Conservation (phyloP, 1,140 invertebrate genomes). For the Sycobia sp. region DNA sequence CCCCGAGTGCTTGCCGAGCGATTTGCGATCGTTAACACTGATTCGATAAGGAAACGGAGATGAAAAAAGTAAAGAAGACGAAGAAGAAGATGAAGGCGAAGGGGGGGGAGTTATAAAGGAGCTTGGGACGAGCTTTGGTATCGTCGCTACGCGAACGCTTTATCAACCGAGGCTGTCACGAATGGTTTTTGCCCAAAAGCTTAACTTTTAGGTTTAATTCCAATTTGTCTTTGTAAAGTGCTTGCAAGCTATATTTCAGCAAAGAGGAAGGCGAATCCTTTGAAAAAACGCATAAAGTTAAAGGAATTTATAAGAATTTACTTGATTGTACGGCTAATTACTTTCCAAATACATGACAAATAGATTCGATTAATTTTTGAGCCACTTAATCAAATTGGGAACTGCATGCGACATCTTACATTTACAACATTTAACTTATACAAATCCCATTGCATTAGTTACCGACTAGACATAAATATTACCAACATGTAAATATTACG, state of each 20-base stretch:
- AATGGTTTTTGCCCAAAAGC: too few species aligned
- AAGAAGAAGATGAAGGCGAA: too few species aligned
- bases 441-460: not conserved
- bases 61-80: not conserved
- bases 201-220: too few species aligned
- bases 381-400: not conserved
- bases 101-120: not conserved
- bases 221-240: too few species aligned
- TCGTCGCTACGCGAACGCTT: constrained; percentile 6
- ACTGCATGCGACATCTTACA: constrained; percentile 7
- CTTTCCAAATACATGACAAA: too few species aligned
- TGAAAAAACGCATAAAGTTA: too few species aligned
- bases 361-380: not conserved
- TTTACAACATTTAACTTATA: constrained; percentile 11
- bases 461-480: not conserved
- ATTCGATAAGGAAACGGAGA: constrained; percentile 28
- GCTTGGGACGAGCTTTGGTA: constrained; percentile 13
- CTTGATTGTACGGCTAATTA: too few species aligned
- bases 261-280: too few species aligned
- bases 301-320: too few species aligned
- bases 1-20: constrained; percentile 16
- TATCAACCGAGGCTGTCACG: not conserved
- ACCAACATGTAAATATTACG: not conserved
- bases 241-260: too few species aligned
- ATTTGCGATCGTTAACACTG: constrained; percentile 10